Evolutionary conservation across 37 sponge, comb jelly and placozoan species (phyloP).

Genomic region (Chondrilla cf. caribensis): DNA sequence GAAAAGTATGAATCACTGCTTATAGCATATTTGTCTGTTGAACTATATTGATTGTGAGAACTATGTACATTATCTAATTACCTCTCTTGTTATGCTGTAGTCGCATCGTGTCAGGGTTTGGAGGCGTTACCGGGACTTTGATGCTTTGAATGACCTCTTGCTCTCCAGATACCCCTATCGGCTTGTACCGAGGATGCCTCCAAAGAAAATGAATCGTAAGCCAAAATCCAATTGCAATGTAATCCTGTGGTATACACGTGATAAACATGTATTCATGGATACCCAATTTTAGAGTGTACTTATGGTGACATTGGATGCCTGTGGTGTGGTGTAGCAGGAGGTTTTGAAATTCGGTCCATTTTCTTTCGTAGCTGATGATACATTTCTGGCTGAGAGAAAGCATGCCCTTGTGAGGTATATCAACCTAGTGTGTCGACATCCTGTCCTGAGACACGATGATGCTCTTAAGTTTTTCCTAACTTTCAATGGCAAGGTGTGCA

Average conservation of each 20-base stretch:
- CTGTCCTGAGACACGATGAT: conserved; percentile 69
- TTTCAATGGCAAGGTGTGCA: conserved; percentile 53
- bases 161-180: conserved; percentile 76
- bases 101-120: conserved; percentile 40
- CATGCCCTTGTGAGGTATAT: conserved; percentile 67
- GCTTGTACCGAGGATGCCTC: conserved; percentile 80
- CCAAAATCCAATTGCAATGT: not conserved
- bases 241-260: not conserved
- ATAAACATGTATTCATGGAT: not conserved
- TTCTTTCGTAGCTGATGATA: conserved; percentile 26
- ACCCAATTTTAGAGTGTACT: not conserved
- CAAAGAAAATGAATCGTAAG: conserved; percentile 79
- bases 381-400: conserved; percentile 69
- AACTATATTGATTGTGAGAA: too few species aligned
- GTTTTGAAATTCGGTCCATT: too few species aligned
- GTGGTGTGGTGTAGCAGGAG: not conserved
- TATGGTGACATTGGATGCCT: not conserved
- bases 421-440: conserved; percentile 79
- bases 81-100: not conserved
- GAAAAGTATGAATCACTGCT: too few species aligned
- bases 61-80: not conserved
- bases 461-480: conserved; percentile 76
- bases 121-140: conserved; percentile 87
- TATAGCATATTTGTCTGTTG: too few species aligned
- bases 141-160: conserved; percentile 82